A percentile compares a stretch with the other conserved stretches of the same genome.
Conservation (phyloP, 1,140 invertebrate genomes). For the Hirudo medicinalis region DNA sequence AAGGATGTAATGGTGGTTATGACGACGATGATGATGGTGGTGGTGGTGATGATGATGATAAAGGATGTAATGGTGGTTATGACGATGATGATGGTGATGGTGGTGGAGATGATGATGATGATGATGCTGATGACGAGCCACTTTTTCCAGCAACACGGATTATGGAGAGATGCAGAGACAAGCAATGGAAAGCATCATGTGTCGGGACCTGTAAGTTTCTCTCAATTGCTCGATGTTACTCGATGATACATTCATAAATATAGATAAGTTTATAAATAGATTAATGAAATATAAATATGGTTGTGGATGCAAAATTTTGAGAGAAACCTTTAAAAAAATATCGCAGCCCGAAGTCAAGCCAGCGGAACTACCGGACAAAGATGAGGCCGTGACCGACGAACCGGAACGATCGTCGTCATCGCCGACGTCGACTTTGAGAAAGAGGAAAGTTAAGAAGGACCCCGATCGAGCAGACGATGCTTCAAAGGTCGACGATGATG, state of each 20-base stretch:
- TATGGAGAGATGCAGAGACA: constrained; percentile 65
- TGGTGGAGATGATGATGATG: too few species aligned
- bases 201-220: too few species aligned
- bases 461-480: background rate
- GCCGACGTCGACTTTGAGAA: background rate
- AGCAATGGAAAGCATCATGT: constrained; percentile 9
- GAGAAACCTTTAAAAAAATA: background rate
- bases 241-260: too few species aligned
- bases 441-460: constrained; percentile 7
- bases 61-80: too few species aligned
- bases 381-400: background rate
- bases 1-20: background rate
- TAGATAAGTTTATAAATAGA: too few species aligned
- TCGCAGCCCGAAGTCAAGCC: background rate
- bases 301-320: too few species aligned
- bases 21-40: background rate
- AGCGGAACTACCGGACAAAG: background rate
- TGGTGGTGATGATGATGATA: background rate
- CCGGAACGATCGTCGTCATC: background rate
- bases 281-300: too few species aligned
- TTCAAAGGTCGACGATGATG: background rate
- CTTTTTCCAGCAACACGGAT: constrained; percentile 59
- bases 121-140: too few species aligned
- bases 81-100: too few species aligned
- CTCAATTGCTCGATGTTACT: too few species aligned